A percentile compares a stretch with the other conserved stretches of the same genome.
phyloP scores from a whole-genome alignment of 2,113 vertebrate genomes.

The Picathartes gymnocephalus region DNA sequence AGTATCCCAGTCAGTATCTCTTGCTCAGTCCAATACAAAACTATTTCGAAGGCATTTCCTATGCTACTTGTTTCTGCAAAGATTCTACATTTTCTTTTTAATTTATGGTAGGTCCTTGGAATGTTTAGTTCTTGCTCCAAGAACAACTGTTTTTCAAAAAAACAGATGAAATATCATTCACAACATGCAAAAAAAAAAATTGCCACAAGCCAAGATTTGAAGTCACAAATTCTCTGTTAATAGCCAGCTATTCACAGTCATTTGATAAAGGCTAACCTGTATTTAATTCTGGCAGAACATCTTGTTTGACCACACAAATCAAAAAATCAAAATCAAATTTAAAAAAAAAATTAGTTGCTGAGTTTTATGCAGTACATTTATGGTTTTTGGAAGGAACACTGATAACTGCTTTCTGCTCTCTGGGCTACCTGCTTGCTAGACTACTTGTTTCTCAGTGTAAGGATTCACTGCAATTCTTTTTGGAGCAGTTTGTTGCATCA shows the following conservation, averaged over 20 bases:
- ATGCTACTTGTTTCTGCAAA: not conserved
- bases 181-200: not conserved
- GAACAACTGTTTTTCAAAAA: not conserved
- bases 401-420: not conserved
- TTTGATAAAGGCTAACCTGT: conserved; percentile 29
- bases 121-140: not conserved
- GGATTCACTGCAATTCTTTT: not conserved
- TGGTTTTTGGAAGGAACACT: not conserved
- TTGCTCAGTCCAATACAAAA: not conserved
- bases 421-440: not conserved
- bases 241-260: not conserved
- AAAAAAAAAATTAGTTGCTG: not conserved
- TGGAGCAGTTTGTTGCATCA: not conserved
- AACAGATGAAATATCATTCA: not conserved
- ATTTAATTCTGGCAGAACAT: conserved; percentile 59
- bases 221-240: not conserved
- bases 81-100: not conserved
- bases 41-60: not conserved
- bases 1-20: not conserved
- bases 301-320: conserved; percentile 26
- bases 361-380: not conserved
- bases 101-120: not conserved
- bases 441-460: not conserved
- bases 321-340: not conserved
- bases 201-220: not conserved